These are phyloP conservation scores for Rhegmatorhina hoffmannsi DNA, from an alignment of 2,113 vertebrate species.

Conservation along the genomic window DNA sequence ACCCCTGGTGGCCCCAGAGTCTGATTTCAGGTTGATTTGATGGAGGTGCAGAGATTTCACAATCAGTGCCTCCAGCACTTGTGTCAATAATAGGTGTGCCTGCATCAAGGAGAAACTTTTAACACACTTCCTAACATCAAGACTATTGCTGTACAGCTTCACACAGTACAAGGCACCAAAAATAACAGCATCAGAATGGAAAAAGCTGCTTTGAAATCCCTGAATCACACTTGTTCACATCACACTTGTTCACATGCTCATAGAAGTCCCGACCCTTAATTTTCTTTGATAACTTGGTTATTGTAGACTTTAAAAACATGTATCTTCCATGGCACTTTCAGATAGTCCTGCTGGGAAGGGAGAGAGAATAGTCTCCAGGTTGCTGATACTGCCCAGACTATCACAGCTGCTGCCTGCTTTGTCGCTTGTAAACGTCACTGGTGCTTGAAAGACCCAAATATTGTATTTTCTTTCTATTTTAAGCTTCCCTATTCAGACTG, in stretches of 20 bases:
- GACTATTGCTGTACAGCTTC: not conserved
- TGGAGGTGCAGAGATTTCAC: not conserved
- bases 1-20: not conserved
- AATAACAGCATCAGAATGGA: fast-evolving
- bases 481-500: not conserved
- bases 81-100: not conserved
- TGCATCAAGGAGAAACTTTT: not conserved
- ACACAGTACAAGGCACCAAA: not conserved
- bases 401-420: not conserved
- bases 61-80: not conserved
- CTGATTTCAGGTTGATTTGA: not conserved
- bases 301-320: not conserved
- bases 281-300: not conserved
- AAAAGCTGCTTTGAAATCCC: not conserved
- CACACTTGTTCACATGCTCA: fast-evolving
- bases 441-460: not conserved
- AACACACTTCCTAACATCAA: not conserved
- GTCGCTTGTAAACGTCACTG: not conserved
- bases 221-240: not conserved
- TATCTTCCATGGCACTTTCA: not conserved
- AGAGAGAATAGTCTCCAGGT: not conserved
- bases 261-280: not conserved
- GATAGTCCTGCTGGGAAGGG: not conserved
- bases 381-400: not conserved
- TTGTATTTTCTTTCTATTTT: not conserved